Conservation (phyloP, 2,888 invertebrate genomes). For the Noctua fimbriata region DNA sequence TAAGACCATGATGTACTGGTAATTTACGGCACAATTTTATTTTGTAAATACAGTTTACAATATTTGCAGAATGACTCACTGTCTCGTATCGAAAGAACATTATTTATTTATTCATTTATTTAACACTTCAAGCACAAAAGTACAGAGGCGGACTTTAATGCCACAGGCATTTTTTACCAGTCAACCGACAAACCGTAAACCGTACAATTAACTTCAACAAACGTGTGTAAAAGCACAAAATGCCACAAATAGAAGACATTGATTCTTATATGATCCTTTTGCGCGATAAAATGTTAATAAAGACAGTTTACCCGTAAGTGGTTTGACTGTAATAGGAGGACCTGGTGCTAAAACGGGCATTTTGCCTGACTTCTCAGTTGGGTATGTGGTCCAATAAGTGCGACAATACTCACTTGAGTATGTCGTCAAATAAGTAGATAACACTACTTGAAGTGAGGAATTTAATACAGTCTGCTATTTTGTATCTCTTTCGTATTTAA, state of each 20-base stretch:
- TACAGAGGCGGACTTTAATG: no score
- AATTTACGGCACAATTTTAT: background rate
- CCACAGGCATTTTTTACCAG: no score
- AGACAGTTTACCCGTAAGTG: conserved; percentile 69
- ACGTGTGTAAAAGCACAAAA: conserved; percentile 40
- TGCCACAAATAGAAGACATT: conserved; percentile 44
- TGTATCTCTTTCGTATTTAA: conserved; percentile 21
- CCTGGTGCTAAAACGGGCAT: conserved; percentile 29
- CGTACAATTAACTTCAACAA: conserved; percentile 59
- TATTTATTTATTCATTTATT: no score
- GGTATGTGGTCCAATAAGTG: conserved; percentile 22
- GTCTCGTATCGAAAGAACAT: conserved; percentile 43
- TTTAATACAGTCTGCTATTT: conserved; percentile 23
- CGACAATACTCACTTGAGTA: conserved; percentile 36
- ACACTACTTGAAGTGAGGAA: conserved; percentile 10
- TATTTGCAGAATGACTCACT: conserved; percentile 36
- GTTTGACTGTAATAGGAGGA: conserved; percentile 55
- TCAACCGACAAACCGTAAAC: no score
- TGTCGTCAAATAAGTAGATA: conserved; percentile 48
- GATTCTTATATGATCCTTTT: conserved; percentile 58
- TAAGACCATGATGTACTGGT: background rate
- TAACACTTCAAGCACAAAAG: no score
- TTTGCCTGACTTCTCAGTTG: conserved; percentile 35
- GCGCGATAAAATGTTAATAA: conserved; percentile 74
- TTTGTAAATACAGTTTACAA: conserved; percentile 2